phyloP scores from a whole-genome alignment of 1,140 invertebrate genomes.

The Orius insidiosus region DNA sequence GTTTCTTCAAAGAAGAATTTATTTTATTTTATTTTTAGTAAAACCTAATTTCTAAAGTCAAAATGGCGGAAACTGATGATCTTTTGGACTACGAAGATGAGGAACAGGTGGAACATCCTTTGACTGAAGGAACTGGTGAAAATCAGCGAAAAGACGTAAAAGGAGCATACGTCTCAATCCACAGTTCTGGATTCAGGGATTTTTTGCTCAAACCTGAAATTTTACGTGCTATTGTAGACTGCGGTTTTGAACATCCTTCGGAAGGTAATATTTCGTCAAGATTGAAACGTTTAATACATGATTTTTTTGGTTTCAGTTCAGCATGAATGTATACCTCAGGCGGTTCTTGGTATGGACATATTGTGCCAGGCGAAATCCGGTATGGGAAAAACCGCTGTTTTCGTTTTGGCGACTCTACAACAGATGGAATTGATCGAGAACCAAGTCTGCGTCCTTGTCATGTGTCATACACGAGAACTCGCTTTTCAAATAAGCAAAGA shows the following conservation, averaged over 20 bases:
- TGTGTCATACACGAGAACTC: slow-evolving; percentile 95
- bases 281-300: too few species aligned
- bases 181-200: slow-evolving; percentile 91
- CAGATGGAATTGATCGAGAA: slow-evolving; percentile 92
- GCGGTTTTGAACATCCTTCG: slow-evolving; percentile 99
- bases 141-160: slow-evolving; percentile 79
- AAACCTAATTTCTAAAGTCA: slow-evolving; percentile 6
- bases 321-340: slow-evolving; percentile 99
- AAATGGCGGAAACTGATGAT: slow-evolving; percentile 86
- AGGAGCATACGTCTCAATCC: slow-evolving; percentile 97
- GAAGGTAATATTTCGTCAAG: slow-evolving; percentile 86
- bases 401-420: slow-evolving; percentile 94
- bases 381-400: slow-evolving; percentile 99
- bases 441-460: slow-evolving; percentile 89
- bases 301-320: slow-evolving; percentile 57
- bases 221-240: slow-evolving; percentile 92
- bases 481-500: slow-evolving; percentile 99
- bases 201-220: slow-evolving; percentile 96
- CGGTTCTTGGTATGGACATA: slow-evolving; percentile 97
- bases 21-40: too few species aligned
- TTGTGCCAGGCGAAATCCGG: slow-evolving; percentile 98
- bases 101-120: slow-evolving; percentile 54
- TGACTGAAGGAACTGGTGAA: slow-evolving; percentile 47
- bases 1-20: too few species aligned
- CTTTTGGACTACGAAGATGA: slow-evolving; percentile 90